A percentile compares a stretch with the other conserved stretches of the same genome.
Evolutionary conservation across 2,888 invertebrate species (phyloP).

Genomic region (Neuroscelio doddi): DNA sequence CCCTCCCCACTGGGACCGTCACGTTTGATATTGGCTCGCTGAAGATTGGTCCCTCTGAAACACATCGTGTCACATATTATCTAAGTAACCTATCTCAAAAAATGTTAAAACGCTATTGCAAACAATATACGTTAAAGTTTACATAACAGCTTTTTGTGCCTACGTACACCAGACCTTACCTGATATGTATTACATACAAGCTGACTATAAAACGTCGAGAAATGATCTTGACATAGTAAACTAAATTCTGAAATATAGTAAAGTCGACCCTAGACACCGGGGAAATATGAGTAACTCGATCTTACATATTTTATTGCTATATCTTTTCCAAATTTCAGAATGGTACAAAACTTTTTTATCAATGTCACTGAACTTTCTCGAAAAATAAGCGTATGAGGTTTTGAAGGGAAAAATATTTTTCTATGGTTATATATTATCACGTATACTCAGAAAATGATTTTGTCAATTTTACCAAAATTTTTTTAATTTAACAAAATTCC

Average conservation of each 20-base stretch:
- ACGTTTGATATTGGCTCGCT: slow-evolving; percentile 87
- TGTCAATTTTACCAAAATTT: too few species aligned
- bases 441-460: too few species aligned
- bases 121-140: slow-evolving; percentile 1
- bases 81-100: slow-evolving; percentile 41
- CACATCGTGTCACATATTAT: slow-evolving; percentile 50
- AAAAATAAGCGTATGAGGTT: too few species aligned
- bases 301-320: slow-evolving; percentile 13
- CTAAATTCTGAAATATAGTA: slow-evolving; percentile 22
- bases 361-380: too few species aligned
- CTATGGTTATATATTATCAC: too few species aligned
- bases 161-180: too few species aligned
- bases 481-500: too few species aligned
- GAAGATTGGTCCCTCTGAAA: slow-evolving; percentile 87
- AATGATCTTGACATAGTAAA: slow-evolving; percentile 9
- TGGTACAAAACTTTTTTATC: too few species aligned
- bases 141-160: too few species aligned
- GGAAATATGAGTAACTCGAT: slow-evolving; percentile 23
- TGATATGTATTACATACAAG: too few species aligned
- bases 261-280: slow-evolving; percentile 16
- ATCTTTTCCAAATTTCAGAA: too few species aligned
- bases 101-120: slow-evolving; percentile 12
- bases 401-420: too few species aligned
- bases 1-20: slow-evolving; percentile 87
- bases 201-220: not conserved